phyloP scores from a whole-genome alignment of 2,797 vertebrate species.

The Acrossocheilus wenchowensis region DNA sequence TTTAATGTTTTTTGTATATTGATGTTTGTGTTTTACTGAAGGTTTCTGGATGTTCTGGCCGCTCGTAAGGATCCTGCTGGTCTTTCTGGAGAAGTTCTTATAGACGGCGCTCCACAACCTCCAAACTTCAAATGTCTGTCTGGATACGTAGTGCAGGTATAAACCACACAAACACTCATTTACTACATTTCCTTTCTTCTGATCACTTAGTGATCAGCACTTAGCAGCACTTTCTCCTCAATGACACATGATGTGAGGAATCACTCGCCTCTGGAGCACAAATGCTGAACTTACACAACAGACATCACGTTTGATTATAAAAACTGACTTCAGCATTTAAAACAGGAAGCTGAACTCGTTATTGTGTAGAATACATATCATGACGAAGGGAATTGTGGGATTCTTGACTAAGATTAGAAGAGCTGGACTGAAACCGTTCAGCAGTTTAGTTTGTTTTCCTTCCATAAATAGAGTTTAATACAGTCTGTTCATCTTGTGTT shows the following conservation, averaged over 20 bases:
- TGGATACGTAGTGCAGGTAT: constrained; percentile 87
- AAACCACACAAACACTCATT: neutral
- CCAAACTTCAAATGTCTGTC: constrained; percentile 87
- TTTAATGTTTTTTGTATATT: constrained; percentile 15
- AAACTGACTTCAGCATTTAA: neutral
- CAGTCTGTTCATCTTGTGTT: neutral
- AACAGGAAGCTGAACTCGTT: neutral
- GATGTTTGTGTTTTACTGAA: constrained; percentile 52
- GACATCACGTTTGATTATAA: neutral
- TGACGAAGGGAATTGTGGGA: neutral
- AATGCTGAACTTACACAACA: neutral
- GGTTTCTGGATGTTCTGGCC: constrained; percentile 83
- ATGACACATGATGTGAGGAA: neutral
- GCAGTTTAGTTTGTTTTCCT: neutral
- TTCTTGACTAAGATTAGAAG: neutral
- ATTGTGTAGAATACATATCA: neutral
- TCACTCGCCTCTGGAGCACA: neutral
- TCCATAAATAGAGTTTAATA: no score
- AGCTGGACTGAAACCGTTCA: neutral
- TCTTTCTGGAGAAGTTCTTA: constrained; percentile 81
- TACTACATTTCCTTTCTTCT: neutral
- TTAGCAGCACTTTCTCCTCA: neutral
- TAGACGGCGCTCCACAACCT: constrained; percentile 81
- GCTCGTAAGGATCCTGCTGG: constrained; percentile 84
- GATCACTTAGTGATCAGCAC: neutral